Evolutionary conservation across 2,888 invertebrate species (phyloP).

Genomic region (Loripinus fragilis): DNA sequence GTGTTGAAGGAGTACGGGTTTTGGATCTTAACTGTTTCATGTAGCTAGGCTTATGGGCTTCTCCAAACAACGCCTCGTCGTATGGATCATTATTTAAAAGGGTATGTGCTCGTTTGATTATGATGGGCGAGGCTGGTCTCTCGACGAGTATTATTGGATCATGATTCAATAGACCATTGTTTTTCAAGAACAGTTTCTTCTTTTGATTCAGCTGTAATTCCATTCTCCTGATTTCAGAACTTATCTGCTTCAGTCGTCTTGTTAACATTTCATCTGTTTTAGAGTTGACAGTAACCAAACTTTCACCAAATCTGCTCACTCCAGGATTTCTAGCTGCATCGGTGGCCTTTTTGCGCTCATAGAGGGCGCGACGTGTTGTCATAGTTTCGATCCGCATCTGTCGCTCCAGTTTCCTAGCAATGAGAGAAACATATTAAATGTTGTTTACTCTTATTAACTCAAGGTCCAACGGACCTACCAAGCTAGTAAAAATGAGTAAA

Average conservation of each 20-base stretch:
- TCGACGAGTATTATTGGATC: conserved; percentile 78
- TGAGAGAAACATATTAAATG: too few relatives aligned
- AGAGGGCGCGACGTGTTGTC: conserved; percentile 56
- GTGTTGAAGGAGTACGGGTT: conserved; percentile 69
- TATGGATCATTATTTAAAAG: conserved; percentile 48
- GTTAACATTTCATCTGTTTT: conserved; percentile 65
- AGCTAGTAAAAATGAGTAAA: too few relatives aligned
- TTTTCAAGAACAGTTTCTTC: conserved; percentile 69
- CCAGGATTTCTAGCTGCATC: conserved; percentile 69
- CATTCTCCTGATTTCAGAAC: conserved; percentile 67
- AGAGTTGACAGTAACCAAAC: conserved; percentile 67
- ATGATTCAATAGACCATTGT: conserved; percentile 68
- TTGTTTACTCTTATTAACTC: too few relatives aligned
- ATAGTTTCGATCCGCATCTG: conserved; percentile 60
- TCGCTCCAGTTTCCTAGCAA: conserved; percentile 52
- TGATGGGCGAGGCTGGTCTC: conserved; percentile 71
- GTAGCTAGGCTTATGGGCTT: conserved; percentile 68
- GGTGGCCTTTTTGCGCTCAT: conserved; percentile 71
- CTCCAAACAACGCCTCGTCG: conserved; percentile 33
- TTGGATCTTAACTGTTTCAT: conserved; percentile 71
- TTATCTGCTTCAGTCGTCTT: conserved; percentile 60
- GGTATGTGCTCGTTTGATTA: conserved; percentile 53
- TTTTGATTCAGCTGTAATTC: conserved; percentile 65
- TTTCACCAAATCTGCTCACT: conserved; percentile 72
- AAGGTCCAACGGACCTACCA: too few relatives aligned